Evolutionary conservation across 1,140 invertebrate genomes (phyloP).

Genomic region (Drepana arcuata): DNA sequence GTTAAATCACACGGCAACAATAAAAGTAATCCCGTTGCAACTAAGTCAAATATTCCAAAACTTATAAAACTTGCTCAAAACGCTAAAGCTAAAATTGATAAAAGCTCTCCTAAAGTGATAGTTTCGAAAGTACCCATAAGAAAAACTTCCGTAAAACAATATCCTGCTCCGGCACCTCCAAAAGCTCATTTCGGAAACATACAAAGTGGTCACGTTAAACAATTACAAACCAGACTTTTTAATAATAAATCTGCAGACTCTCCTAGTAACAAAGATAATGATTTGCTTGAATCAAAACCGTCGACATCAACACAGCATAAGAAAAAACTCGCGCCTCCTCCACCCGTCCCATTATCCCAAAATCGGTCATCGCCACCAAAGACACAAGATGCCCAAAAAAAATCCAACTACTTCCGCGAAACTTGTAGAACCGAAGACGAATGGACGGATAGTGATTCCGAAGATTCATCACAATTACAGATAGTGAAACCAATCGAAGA

Average conservation of each 20-base stretch:
- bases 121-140: conserved; percentile 56
- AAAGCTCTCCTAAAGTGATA: conserved; percentile 42
- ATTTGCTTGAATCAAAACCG: conserved; percentile 40
- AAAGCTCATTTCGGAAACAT: conserved; percentile 58
- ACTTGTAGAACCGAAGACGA: conserved; percentile 76
- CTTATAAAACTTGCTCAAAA: conserved; percentile 34
- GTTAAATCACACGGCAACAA: conserved; percentile 4
- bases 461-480: conserved; percentile 26
- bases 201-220: conserved; percentile 70
- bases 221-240: conserved; percentile 71
- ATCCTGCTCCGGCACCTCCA: conserved; percentile 49
- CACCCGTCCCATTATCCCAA: conserved; percentile 20
- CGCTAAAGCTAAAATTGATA: conserved; percentile 42
- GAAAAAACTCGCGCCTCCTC: conserved; percentile 49
- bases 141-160: conserved; percentile 46
- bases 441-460: conserved; percentile 67
- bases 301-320: conserved; percentile 29
- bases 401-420: conserved; percentile 67
- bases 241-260: conserved; percentile 54
- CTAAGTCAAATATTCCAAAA: conserved; percentile 54
- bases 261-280: conserved; percentile 12
- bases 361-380: conserved; percentile 21
- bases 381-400: conserved; percentile 24
- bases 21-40: conserved; percentile 12
- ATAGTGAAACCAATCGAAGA: conserved; percentile 15